Conservation (phyloP, 2,113 vertebrate species). For the Engraulis encrasicolus region DNA sequence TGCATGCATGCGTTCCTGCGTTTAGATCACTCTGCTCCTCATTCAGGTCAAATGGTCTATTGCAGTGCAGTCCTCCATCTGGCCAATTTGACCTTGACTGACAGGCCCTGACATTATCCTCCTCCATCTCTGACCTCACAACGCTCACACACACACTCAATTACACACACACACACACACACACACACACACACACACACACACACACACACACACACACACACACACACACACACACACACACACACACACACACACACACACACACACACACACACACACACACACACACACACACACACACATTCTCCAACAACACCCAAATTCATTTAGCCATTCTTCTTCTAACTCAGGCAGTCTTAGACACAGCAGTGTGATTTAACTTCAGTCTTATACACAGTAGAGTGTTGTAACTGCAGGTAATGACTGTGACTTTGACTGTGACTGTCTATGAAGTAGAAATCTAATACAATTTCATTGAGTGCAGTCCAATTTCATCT, state of each 20-base stretch:
- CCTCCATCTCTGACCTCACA: conserved; percentile 42
- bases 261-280: not conserved
- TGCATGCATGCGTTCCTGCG: too few relatives aligned
- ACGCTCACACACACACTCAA: not conserved
- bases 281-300: not conserved
- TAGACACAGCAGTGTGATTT: too few relatives aligned
- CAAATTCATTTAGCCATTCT: not conserved
- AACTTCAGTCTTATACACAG: not conserved
- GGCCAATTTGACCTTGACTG: conserved; percentile 57
- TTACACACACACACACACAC: not conserved
- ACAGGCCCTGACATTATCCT: conserved; percentile 54
- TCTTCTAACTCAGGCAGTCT: too few relatives aligned
- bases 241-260: not conserved
- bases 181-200: not conserved
- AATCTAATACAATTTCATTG: conserved; percentile 34
- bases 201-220: not conserved
- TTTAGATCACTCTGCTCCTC: conserved; percentile 44
- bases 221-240: not conserved
- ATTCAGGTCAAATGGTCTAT: conserved; percentile 37
- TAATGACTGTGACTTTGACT: not conserved
- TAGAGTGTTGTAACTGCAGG: conserved; percentile 24
- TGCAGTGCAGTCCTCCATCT: conserved; percentile 59
- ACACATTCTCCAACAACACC: too few relatives aligned
- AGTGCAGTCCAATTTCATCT: conserved; percentile 21
- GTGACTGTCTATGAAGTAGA: conserved; percentile 45